Conservation (phyloP, 2,888 invertebrate genomes). For the Tyria jacobaeae region DNA sequence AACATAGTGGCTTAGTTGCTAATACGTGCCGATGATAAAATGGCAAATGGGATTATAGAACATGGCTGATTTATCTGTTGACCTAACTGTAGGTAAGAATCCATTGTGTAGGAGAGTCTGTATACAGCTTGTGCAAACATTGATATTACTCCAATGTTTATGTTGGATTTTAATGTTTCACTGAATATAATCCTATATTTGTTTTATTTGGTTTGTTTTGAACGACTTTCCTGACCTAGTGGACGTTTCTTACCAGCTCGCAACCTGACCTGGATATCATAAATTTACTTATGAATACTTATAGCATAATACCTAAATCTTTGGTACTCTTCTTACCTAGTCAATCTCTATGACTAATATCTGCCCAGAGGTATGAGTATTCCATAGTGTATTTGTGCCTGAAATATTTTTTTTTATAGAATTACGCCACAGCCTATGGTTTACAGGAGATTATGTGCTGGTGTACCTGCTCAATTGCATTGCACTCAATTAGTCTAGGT, state of each 20-base stretch:
- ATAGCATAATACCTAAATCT: too few relatives aligned
- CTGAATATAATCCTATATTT: slow-evolving; percentile 87
- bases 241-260: slow-evolving; percentile 15
- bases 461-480: too few relatives aligned
- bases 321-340: too few relatives aligned
- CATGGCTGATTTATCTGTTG: slow-evolving; percentile 62
- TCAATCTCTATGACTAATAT: too few relatives aligned
- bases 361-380: too few relatives aligned
- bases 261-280: not conserved
- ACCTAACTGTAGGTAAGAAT: slow-evolving; percentile 57
- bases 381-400: too few relatives aligned
- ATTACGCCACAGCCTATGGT: too few relatives aligned
- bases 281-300: not conserved
- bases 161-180: slow-evolving; percentile 84
- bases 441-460: too few relatives aligned
- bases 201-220: slow-evolving; percentile 83
- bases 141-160: slow-evolving; percentile 70
- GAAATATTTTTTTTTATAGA: too few relatives aligned
- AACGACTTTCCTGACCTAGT: slow-evolving; percentile 48
- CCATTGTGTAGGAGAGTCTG: slow-evolving; percentile 59
- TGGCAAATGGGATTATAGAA: slow-evolving; percentile 82
- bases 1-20: slow-evolving; percentile 73
- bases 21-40: slow-evolving; percentile 69
- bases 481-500: too few relatives aligned
- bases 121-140: slow-evolving; percentile 71